Evolutionary conservation across 2,113 vertebrate species (phyloP), one percentile per base, ranked within the genome.

Genomic region (Aptenodytes forsteri): DNA sequence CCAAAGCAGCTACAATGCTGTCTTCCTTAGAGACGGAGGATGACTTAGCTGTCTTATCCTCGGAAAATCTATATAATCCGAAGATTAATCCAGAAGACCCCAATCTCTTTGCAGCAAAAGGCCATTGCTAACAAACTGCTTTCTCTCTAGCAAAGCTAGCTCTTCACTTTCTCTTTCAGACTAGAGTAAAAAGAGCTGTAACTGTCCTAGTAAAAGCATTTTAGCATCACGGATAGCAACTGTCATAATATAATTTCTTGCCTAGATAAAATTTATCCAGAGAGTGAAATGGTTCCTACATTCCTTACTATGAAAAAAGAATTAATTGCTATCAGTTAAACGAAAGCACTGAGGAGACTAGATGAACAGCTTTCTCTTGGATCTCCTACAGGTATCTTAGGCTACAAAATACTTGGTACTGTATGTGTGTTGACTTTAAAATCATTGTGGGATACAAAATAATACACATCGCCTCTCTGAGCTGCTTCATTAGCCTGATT

Each of bases 401-500:
- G 46, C 90, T 93, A 90, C 95, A 80, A 94, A 96, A 97, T 70
- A 73, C 67, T 84, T 72, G 30, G 30, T 93, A 83, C 75, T 50
- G 65, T 70, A 44, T 93, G 88, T 72, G 72, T 87, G 92, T 91
- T 97, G 96, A 87, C 92, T 97, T 97, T 89, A 78, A 96, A 97
- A 96, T 95, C 94, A 95, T 96, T 83, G 83, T 92, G 87, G 87
- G 97, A 95, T 91, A 89, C 76, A 83, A 96, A 97, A 90, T 70
- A 96, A 90, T 44, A 82, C 89, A 86, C 90, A 90, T 66, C 38
- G 47, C 59, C 87, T 93, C 92, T 94, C 95, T 71, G 82, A 97
- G 83, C 90, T 94, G 84, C 94, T 97, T 98, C 96, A 97, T 98
- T 98, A 98, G 96, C 78, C 93, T 97, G 97, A 98, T 97, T 98